Evolutionary conservation across 2,888 invertebrate species (phyloP).

Genomic region (Cepaea hortensis): DNA sequence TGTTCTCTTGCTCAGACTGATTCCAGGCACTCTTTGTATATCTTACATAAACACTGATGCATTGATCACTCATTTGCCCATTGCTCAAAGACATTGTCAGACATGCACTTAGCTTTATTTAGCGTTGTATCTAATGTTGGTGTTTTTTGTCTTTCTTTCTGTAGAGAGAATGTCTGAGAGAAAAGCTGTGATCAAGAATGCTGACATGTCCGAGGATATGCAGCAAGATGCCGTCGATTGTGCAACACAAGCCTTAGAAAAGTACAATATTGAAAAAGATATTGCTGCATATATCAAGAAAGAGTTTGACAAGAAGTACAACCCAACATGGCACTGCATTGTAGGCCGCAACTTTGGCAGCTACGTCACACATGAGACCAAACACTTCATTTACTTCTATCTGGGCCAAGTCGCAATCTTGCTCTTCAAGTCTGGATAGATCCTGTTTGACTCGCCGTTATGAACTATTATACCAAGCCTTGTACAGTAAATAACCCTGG

Average conservation of each 20-base stretch:
- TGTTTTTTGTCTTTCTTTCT: not conserved
- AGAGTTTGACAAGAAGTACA: constrained; percentile 99
- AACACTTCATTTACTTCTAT: constrained; percentile 99
- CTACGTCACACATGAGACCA: constrained; percentile 86
- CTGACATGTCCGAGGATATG: constrained; percentile 99
- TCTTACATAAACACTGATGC: too few relatives aligned
- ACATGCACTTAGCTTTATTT: not conserved
- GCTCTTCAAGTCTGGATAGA: constrained; percentile 96
- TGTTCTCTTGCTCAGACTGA: too few relatives aligned
- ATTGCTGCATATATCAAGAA: constrained; percentile 99
- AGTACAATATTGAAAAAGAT: constrained; percentile 99
- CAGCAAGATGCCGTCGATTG: constrained; percentile 99
- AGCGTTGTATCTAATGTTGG: not conserved
- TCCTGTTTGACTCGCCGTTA: not conserved
- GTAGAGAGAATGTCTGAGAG: constrained; percentile 62
- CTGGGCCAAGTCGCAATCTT: constrained; percentile 98
- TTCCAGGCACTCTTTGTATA: too few relatives aligned
- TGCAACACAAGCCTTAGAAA: constrained; percentile 98
- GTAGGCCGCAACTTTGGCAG: constrained; percentile 99
- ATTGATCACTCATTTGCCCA: too few relatives aligned
- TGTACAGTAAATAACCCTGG: not conserved
- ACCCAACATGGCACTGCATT: constrained; percentile 99
- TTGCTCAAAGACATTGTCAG: too few relatives aligned
- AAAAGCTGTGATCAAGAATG: constrained; percentile 99
- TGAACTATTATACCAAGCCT: not conserved